Percentiles rank a stretch among this genome's conserved stretches.
phyloP scores from a whole-genome alignment of 1,140 invertebrate genomes.

The Sitodiplosis mosellana region DNA sequence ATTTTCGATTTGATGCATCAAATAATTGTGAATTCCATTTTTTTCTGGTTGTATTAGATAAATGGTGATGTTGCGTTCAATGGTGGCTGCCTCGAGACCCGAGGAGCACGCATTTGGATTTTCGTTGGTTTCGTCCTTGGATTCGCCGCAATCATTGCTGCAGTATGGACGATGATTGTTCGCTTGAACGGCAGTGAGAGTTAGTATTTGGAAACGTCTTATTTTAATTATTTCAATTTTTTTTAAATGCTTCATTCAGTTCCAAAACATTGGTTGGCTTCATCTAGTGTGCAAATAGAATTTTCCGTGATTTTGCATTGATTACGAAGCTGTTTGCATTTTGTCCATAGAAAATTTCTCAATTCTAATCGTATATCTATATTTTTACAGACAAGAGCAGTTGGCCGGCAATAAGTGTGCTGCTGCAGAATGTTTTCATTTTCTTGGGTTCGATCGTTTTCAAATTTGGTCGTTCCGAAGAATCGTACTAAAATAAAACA shows the following conservation, averaged over 20 bases:
- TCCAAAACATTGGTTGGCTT: not conserved
- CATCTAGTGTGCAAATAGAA: not conserved
- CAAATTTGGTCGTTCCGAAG: conserved; percentile 88
- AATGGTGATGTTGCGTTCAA: conserved; percentile 32
- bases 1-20: not conserved
- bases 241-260: not conserved
- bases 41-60: not conserved
- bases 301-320: not conserved
- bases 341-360: not conserved
- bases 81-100: conserved; percentile 71
- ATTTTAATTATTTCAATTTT: not conserved
- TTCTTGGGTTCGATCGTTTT: conserved; percentile 78
- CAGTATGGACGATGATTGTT: conserved; percentile 89
- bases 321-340: too few species aligned
- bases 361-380: not conserved
- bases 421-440: conserved; percentile 90
- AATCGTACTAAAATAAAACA: conserved; percentile 36
- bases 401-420: conserved; percentile 79
- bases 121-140: conserved; percentile 92
- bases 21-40: not conserved
- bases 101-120: conserved; percentile 84
- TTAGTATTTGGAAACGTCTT: conserved; percentile 4
- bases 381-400: conserved; percentile 14
- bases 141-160: conserved; percentile 87
- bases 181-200: conserved; percentile 40